Percentiles rank a stretch among this genome's conserved stretches.
These are phyloP conservation scores for Platypus cylindrus DNA, from an alignment of 2,888 invertebrate genomes.

Conservation along the genomic window DNA sequence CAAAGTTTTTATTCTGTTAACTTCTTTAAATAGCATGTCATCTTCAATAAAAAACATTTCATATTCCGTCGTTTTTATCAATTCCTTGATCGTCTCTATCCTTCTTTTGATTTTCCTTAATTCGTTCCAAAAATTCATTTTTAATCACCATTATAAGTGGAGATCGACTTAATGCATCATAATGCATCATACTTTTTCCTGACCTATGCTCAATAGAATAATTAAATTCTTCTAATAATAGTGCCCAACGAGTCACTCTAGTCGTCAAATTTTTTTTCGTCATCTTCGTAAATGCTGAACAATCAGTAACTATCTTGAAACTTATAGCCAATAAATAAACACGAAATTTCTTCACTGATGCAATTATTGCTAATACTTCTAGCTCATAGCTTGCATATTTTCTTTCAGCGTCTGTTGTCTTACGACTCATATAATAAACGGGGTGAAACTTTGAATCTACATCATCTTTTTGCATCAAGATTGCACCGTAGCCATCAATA, in stretches of 20 bases:
- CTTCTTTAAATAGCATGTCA: no score
- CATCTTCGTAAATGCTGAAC: slow-evolving; percentile 3
- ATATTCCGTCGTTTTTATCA: no score
- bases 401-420: slow-evolving; percentile 20
- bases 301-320: slow-evolving; percentile 10
- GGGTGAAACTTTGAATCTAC: slow-evolving; percentile 2
- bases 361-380: slow-evolving; percentile 2
- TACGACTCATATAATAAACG: slow-evolving; percentile 18
- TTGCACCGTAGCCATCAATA: slow-evolving; percentile 16
- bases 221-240: slow-evolving; percentile 5
- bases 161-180: slow-evolving; percentile 6
- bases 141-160: no score
- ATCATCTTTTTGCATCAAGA: slow-evolving; percentile 16
- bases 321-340: slow-evolving; percentile 14
- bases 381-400: slow-evolving; percentile 2
- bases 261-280: slow-evolving; percentile 5
- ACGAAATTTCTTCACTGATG: slow-evolving; percentile 5
- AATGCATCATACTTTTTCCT: slow-evolving; percentile 5
- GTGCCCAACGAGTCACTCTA: slow-evolving; percentile 6
- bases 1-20: no score
- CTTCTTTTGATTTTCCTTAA: no score
- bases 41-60: no score
- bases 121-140: no score
- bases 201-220: slow-evolving; percentile 8
- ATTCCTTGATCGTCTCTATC: no score